A percentile compares a stretch with the other conserved stretches of the same genome.
phyloP scores from a whole-genome alignment of 2,797 vertebrate species.

The Odontamblyopus rebecca region DNA sequence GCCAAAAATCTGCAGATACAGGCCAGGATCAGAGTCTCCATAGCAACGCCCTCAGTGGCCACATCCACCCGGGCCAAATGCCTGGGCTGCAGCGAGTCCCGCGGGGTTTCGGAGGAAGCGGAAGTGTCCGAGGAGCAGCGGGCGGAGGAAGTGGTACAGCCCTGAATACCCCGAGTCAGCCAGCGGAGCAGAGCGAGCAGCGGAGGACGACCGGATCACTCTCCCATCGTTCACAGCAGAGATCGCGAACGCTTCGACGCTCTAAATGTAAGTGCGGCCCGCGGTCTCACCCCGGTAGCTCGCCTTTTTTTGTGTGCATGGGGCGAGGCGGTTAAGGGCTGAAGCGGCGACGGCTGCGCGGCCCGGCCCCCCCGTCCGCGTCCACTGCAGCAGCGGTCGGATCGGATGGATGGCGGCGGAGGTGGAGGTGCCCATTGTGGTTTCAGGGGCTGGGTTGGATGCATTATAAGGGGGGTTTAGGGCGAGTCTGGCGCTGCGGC shows the following conservation, averaged over 20 bases:
- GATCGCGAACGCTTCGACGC: slow-evolving; percentile 73
- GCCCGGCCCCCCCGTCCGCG: slow-evolving; percentile 46
- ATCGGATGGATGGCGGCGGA: slow-evolving; percentile 41
- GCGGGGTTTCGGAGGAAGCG: slow-evolving; percentile 81
- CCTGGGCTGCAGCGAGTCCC: slow-evolving; percentile 1
- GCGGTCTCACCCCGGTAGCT: not conserved
- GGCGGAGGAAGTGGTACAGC: slow-evolving; percentile 89
- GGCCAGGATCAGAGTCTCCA: not conserved
- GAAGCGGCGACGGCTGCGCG: slow-evolving; percentile 10
- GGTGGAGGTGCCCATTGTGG: slow-evolving; percentile 79
- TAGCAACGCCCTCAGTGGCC: not conserved
- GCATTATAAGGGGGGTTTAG: slow-evolving; percentile 60
- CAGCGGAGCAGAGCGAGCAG: slow-evolving; percentile 72
- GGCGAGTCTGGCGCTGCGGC: slow-evolving; percentile 63
- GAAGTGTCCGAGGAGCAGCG: slow-evolving; percentile 81
- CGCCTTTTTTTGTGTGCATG: too few relatives aligned
- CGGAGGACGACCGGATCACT: slow-evolving; percentile 79
- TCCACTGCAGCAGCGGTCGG: slow-evolving; percentile 64
- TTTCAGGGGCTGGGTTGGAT: slow-evolving; percentile 65
- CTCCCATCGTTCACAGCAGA: slow-evolving; percentile 74
- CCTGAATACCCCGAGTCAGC: slow-evolving; percentile 78
- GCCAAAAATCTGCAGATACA: not conserved
- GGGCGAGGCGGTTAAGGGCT: not conserved
- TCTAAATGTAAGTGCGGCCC: slow-evolving; percentile 75
- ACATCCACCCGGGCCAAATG: slow-evolving; percentile 2